Base-by-base conservation (phyloP, 2,113 vertebrate species). In the Gavia stellata region DNA sequence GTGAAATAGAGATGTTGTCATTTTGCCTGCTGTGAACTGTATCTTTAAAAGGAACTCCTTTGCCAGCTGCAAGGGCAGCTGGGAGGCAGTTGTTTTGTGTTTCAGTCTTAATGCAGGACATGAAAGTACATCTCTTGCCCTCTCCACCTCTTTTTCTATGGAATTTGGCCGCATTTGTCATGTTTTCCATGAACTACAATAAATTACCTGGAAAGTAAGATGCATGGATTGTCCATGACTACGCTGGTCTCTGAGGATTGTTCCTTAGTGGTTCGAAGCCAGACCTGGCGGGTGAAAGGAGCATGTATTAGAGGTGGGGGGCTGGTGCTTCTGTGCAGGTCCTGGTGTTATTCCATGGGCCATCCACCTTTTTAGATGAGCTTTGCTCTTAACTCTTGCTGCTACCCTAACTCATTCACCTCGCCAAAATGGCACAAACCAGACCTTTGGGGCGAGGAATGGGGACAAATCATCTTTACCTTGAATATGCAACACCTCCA, bases 21-120 rank as follows among this genome's bases (percentile, higher is more conserved):
- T 91, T 96, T 94, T 93, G 47, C 68, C 47, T 88, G 20, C 68
- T 86, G 68, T 75, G 79, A 81, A 6, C 26, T 50, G 45, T n/a
- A 63, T 83, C 85, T 92, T 62, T 42, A 33, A 59, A 88, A 90
- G 49, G 33, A 81, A 16, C 45, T 42, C 19, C 36, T 56, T 33
- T 92, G 73, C 80, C 61, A 81, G 73, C 55, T 91, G 89, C 58
- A 68, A 18, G 66, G 79, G 79, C 45, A 77, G 66, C 58, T 80
- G 66, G 40, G 61, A 91, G 44, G 34, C 44, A 26, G 45, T 59
- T 81, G 56, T 78, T 74, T 52, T 81, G 42, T 63, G n/a, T 31
- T 50, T 81, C 0, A 3, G 67, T 55, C 42, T 36, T 40, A 34
- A 26, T n/a, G 63, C 67, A 86, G 81, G 72, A 78, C 36, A 26